Percentiles rank a stretch among this genome's conserved stretches.
Evolutionary conservation across 2,888 invertebrate genomes (phyloP).

Genomic region (Coelogynopora nodosa): DNA sequence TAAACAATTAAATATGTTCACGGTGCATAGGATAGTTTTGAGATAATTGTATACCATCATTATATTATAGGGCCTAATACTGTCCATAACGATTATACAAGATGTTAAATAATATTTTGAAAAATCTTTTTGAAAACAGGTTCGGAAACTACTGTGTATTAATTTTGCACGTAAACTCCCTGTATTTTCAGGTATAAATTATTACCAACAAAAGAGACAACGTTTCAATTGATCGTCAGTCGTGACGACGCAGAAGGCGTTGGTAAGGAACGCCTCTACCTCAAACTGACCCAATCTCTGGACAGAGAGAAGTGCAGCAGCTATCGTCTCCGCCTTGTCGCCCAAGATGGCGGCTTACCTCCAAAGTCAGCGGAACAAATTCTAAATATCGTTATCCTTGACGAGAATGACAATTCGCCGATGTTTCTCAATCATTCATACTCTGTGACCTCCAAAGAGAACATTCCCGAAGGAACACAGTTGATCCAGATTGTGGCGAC

Average conservation of each 20-base stretch:
- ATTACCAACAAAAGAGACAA: not conserved
- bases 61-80: too few relatives aligned
- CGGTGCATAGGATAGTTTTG: too few relatives aligned
- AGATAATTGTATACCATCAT: too few relatives aligned
- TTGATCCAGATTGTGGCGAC: not conserved
- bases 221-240: not conserved
- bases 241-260: not conserved
- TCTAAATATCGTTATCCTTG: not conserved
- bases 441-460: not conserved
- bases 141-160: too few relatives aligned
- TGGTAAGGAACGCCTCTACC: not conserved
- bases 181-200: slow-evolving; percentile 1
- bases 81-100: too few relatives aligned
- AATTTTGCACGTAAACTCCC: too few relatives aligned
- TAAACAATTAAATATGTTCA: too few relatives aligned
- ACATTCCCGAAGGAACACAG: not conserved
- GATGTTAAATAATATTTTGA: too few relatives aligned
- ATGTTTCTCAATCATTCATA: not conserved
- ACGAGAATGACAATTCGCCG: not conserved
- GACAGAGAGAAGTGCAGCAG: not conserved
- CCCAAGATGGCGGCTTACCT: not conserved
- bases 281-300: not conserved
- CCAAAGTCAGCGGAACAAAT: not conserved
- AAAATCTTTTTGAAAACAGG: too few relatives aligned
- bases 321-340: not conserved